Conservation (phyloP, 2,888 invertebrate species). For the Amitus sp. region DNA sequence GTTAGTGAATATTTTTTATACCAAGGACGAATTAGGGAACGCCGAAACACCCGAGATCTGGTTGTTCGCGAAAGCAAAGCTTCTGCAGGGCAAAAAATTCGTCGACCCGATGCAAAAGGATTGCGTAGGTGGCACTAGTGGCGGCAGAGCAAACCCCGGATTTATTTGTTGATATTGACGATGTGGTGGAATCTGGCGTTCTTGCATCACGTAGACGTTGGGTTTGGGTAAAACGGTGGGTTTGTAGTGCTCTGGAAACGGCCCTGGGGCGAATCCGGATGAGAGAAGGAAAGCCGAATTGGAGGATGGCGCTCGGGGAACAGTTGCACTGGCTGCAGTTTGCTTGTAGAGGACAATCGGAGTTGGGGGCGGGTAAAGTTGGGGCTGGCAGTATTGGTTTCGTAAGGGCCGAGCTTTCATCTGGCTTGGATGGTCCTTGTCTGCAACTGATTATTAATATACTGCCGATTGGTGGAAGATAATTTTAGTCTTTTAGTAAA, state of each 20-base stretch:
- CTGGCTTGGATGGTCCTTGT: slow-evolving; percentile 53
- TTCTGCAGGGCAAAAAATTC: slow-evolving; percentile 41
- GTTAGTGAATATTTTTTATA: no score
- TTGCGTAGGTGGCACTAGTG: slow-evolving; percentile 48
- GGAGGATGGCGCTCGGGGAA: slow-evolving; percentile 31
- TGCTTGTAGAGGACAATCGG: slow-evolving; percentile 53
- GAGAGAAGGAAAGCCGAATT: slow-evolving; percentile 49
- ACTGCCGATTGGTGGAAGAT: no score
- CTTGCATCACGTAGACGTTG: slow-evolving; percentile 50
- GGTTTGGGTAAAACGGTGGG: slow-evolving; percentile 51
- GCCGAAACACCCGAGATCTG: slow-evolving; percentile 44
- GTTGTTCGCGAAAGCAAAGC: slow-evolving; percentile 39
- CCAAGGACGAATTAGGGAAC: slow-evolving; percentile 45
- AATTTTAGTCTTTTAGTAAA: no score
- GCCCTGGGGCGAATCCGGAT: slow-evolving; percentile 47
- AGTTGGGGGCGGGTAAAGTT: slow-evolving; percentile 45
- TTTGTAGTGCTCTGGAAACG: slow-evolving; percentile 53
- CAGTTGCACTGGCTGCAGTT: slow-evolving; percentile 35
- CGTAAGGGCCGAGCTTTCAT: slow-evolving; percentile 48
- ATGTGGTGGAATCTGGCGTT: slow-evolving; percentile 39
- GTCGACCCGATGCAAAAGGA: slow-evolving; percentile 47
- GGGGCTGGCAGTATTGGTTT: slow-evolving; percentile 46
- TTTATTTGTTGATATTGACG: slow-evolving; percentile 44
- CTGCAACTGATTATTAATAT: slow-evolving; percentile 32
- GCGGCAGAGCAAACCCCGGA: slow-evolving; percentile 39